Conservation (phyloP, 2,888 invertebrate species). For the Cyaniris semiargus region DNA sequence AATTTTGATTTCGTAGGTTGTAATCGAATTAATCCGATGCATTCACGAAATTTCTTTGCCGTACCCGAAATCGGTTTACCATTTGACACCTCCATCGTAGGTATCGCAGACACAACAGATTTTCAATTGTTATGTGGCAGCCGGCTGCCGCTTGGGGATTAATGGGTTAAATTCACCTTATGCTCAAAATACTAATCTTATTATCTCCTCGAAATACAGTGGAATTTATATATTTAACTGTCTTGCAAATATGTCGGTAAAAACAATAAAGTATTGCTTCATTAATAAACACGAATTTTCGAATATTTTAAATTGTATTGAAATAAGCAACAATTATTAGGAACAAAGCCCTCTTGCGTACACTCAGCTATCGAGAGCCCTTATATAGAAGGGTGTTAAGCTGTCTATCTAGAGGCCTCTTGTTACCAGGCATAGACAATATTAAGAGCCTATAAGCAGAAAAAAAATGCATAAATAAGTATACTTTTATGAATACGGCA, state of each 20-base stretch:
- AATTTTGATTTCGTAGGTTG: background rate
- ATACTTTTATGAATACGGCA: background rate
- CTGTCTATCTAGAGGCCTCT: conserved; percentile 2
- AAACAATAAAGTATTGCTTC: background rate
- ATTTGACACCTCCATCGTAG: too few species aligned
- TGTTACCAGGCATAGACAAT: conserved; percentile 1
- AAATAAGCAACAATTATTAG: background rate
- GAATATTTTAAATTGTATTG: background rate
- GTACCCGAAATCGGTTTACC: background rate
- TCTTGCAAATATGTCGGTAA: background rate
- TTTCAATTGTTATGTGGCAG: too few species aligned
- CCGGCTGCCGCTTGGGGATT: too few species aligned
- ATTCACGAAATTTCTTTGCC: background rate
- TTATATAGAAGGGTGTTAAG: conserved; percentile 18
- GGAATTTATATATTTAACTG: background rate
- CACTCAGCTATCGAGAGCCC: conserved; percentile 19
- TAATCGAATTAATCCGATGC: background rate
- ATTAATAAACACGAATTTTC: background rate
- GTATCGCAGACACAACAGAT: too few species aligned
- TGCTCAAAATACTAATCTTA: background rate
- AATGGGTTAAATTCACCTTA: background rate
- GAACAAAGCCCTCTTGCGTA: background rate
- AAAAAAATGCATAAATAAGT: background rate
- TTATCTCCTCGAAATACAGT: background rate
- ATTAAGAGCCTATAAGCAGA: background rate